Conservation (phyloP, 2,888 invertebrate genomes). For the Eulithis testata region DNA sequence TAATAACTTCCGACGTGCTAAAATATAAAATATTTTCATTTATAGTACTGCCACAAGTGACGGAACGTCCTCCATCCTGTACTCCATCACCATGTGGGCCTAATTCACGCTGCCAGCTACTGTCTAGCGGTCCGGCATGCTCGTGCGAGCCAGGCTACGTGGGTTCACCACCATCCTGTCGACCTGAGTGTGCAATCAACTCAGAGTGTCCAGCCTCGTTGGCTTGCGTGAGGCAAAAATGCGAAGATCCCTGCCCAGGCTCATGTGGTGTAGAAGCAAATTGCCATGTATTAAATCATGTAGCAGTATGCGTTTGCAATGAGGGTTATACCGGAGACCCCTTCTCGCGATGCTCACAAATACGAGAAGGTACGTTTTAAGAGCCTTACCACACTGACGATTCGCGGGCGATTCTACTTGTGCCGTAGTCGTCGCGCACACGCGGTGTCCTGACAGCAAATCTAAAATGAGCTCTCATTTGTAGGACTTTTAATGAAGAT, state of each 20-base stretch:
- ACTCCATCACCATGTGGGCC: conserved; percentile 93
- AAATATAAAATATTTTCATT: conserved; percentile 28
- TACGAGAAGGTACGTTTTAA: conserved; percentile 70
- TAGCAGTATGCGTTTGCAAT: conserved; percentile 91
- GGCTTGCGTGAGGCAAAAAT: conserved; percentile 91
- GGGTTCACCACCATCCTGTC: conserved; percentile 91
- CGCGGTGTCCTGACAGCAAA: too few relatives aligned
- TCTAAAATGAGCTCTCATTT: too few relatives aligned
- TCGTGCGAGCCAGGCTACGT: conserved; percentile 91
- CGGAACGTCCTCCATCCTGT: conserved; percentile 90
- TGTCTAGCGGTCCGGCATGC: conserved; percentile 90
- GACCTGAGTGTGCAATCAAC: conserved; percentile 92
- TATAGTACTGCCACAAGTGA: conserved; percentile 72
- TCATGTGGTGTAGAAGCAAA: conserved; percentile 92
- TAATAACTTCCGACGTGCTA: background rate
- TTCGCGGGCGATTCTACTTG: too few relatives aligned
- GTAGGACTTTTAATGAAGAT: too few relatives aligned
- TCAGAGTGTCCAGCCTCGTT: conserved; percentile 91
- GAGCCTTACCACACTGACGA: too few relatives aligned
- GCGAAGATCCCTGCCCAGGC: conserved; percentile 92
- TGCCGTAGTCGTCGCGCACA: too few relatives aligned
- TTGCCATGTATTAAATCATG: conserved; percentile 91
- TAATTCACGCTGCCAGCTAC: conserved; percentile 91
- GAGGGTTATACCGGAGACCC: conserved; percentile 92
- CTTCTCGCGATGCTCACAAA: conserved; percentile 88